These are phyloP conservation scores for Gyrodactylus salaris DNA, from an alignment of 1,140 invertebrate genomes.

Conservation along the genomic window DNA sequence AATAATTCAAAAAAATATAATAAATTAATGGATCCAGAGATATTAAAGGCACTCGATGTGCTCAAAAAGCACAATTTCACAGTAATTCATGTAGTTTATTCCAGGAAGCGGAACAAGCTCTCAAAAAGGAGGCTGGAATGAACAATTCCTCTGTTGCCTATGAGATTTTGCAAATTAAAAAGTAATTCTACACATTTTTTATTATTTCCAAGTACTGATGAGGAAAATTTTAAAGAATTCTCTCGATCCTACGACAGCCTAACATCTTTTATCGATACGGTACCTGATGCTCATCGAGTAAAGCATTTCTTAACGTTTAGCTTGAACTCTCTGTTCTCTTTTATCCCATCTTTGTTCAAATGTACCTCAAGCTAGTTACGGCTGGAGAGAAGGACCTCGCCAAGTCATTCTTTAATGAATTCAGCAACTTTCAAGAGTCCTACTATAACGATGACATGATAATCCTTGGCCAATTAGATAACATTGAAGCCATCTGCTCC, in stretches of 20 bases:
- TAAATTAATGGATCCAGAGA: background rate
- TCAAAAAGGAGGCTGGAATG: background rate
- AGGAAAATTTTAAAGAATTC: background rate
- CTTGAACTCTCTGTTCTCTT: background rate
- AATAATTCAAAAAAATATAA: background rate
- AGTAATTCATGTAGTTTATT: background rate
- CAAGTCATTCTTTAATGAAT: background rate
- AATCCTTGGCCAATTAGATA: background rate
- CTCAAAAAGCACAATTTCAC: background rate
- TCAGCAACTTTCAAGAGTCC: background rate
- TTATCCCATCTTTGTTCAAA: slow-evolving; percentile 5
- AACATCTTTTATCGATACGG: background rate
- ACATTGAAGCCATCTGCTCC: background rate
- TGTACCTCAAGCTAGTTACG: background rate
- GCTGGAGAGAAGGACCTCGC: background rate
- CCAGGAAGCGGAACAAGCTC: background rate
- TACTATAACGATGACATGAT: background rate
- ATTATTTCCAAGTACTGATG: background rate
- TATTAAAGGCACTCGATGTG: background rate
- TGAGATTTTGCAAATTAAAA: background rate
- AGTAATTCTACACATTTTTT: background rate
- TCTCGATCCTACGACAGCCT: background rate
- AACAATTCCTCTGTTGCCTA: background rate
- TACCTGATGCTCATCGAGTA: background rate
- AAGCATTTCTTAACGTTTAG: background rate